Evolutionary conservation across 64 coral and sea anemone species (phyloP).

Genomic region (Dendronephthya gigantea): DNA sequence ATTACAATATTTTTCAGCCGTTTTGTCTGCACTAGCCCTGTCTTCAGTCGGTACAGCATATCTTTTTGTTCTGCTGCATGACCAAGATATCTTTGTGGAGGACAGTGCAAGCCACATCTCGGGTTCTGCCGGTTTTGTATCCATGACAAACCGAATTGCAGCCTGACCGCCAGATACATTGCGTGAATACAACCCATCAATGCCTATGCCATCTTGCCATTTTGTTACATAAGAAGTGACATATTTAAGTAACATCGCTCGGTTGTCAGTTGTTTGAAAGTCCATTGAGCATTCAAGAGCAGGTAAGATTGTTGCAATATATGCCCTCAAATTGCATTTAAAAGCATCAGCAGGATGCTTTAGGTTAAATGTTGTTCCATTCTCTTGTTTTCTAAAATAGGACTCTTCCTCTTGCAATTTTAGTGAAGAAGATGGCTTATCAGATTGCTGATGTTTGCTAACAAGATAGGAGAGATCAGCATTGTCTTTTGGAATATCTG

Average conservation of each 20-base stretch:
- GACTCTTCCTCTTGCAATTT: neutral
- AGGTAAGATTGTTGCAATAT: neutral
- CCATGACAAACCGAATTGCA: neutral
- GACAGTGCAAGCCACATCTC: slow-evolving; percentile 29
- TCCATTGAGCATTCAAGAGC: slow-evolving; percentile 19
- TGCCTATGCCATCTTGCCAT: neutral
- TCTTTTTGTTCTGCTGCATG: neutral
- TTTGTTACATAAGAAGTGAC: slow-evolving; percentile 40
- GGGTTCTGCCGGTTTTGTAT: neutral
- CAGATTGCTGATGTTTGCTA: slow-evolving; percentile 15
- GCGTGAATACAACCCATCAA: neutral
- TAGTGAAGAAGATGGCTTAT: neutral
- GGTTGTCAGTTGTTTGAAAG: slow-evolving; percentile 19
- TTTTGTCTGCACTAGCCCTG: too few species aligned
- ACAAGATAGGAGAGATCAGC: neutral
- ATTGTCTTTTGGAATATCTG: too few species aligned
- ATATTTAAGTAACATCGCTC: slow-evolving; percentile 21
- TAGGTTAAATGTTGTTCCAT: neutral
- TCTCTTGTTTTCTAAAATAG: neutral
- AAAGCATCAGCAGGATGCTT: neutral
- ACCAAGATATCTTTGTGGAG: neutral
- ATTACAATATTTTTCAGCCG: too few species aligned
- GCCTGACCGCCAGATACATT: slow-evolving; percentile 12
- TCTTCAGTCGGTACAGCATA: too few species aligned
- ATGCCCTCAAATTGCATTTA: neutral